phyloP scores from a whole-genome alignment of 2,113 vertebrate species.

The Toxotes jaculatrix region DNA sequence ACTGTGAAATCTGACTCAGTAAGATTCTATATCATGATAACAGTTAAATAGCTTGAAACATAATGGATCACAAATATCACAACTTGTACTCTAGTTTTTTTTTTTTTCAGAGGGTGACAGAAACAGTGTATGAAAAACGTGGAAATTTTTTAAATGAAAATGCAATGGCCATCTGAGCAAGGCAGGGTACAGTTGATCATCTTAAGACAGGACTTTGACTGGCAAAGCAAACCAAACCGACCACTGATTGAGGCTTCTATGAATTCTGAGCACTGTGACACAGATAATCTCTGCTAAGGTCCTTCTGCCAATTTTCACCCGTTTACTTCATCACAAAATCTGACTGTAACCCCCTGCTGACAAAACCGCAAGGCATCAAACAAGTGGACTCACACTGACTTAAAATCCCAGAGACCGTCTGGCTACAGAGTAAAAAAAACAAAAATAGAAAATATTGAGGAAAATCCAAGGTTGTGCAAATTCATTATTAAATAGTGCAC shows the following conservation, averaged over 20 bases:
- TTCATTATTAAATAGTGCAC: constrained; percentile 79
- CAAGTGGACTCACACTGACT: constrained; percentile 64
- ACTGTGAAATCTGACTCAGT: constrained; percentile 60
- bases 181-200: constrained; percentile 69
- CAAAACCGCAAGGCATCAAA: constrained; percentile 62
- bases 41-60: constrained; percentile 72
- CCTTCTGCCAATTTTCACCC: constrained; percentile 79
- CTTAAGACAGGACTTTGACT: constrained; percentile 62
- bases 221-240: constrained; percentile 65
- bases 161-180: constrained; percentile 70
- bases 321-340: constrained; percentile 39
- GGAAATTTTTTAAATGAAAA: constrained; percentile 1
- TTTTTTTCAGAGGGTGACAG: constrained; percentile 58
- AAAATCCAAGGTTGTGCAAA: constrained; percentile 77
- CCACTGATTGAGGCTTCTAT: constrained; percentile 66
- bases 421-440: constrained; percentile 41
- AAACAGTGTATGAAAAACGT: constrained; percentile 67
- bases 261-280: constrained; percentile 68
- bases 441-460: constrained; percentile 39
- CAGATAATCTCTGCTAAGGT: constrained; percentile 74
- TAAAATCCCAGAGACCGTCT: constrained; percentile 47
- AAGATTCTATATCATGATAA: constrained; percentile 73
- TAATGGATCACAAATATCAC: constrained; percentile 69
- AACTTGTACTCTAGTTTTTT: constrained; percentile 58
- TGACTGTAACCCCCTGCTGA: constrained; percentile 44